Evolutionary conservation across 2,888 invertebrate species (phyloP).

Genomic region (Maniola hyperantus): DNA sequence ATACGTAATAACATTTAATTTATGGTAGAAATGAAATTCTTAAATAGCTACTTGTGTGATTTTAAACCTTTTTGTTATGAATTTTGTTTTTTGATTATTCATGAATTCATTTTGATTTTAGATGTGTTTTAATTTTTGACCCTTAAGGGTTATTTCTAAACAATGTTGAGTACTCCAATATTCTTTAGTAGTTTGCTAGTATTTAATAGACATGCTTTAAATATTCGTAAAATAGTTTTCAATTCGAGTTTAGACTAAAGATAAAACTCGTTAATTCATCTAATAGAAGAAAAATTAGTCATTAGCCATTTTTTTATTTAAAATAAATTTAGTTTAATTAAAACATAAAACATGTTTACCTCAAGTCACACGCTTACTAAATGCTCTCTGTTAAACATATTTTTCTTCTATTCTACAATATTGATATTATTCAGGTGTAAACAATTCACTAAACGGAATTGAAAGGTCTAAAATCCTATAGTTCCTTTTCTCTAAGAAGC

Average conservation of each 20-base stretch:
- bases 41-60: not conserved
- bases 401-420: not conserved
- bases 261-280: not conserved
- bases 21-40: not conserved
- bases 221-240: not conserved
- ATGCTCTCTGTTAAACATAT: constrained; percentile 2
- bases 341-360: not conserved
- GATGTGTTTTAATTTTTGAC: not conserved
- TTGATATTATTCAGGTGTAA: no score
- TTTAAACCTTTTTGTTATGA: not conserved
- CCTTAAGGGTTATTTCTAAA: not conserved
- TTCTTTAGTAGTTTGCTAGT: not conserved
- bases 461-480: no score
- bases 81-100: not conserved
- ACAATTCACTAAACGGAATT: no score
- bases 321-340: not conserved
- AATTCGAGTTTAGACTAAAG: not conserved
- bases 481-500: no score
- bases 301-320: not conserved
- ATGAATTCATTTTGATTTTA: not conserved
- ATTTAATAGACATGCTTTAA: constrained; percentile 5
- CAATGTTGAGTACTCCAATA: not conserved
- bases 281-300: not conserved
- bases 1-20: not conserved
- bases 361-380: constrained; percentile 8